phyloP scores from a whole-genome alignment of 2,888 invertebrate species.

The Enchytraeus crypticus region DNA sequence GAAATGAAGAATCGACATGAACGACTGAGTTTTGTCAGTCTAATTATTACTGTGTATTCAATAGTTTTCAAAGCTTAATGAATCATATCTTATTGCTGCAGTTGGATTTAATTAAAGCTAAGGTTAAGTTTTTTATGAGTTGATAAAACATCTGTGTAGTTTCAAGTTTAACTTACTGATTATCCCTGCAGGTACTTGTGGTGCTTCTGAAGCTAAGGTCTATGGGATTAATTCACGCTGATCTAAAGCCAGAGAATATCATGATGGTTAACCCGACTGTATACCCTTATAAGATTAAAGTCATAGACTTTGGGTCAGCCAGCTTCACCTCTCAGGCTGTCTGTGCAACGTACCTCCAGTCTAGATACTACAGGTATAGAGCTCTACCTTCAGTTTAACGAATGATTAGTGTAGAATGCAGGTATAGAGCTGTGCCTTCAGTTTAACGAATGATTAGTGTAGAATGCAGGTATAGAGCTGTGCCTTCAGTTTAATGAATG shows the following conservation, averaged over 20 bases:
- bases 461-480: too few relatives aligned
- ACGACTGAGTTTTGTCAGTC: too few relatives aligned
- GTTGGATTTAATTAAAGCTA: background rate
- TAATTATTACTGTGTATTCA: too few relatives aligned
- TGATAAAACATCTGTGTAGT: background rate
- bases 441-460: too few relatives aligned
- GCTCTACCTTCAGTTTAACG: too few relatives aligned
- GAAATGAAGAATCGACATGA: too few relatives aligned
- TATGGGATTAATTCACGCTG: conserved; percentile 97
- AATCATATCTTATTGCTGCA: too few relatives aligned
- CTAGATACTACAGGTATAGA: conserved; percentile 83
- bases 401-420: too few relatives aligned
- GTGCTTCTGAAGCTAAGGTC: conserved; percentile 79
- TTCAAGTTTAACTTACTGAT: background rate
- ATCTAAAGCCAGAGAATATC: conserved; percentile 98
- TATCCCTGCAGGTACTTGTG: conserved; percentile 59
- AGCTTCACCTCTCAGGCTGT: conserved; percentile 99
- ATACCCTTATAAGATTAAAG: conserved; percentile 97
- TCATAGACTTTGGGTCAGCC: conserved; percentile 97
- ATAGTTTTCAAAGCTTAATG: too few relatives aligned
- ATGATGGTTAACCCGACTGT: conserved; percentile 97
- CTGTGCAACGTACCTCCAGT: conserved; percentile 97
- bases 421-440: too few relatives aligned
- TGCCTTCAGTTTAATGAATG: too few relatives aligned
- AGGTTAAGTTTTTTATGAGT: background rate